phyloP scores from a whole-genome alignment of 2,797 vertebrate species.

The Rhynchonycteris naso region DNA sequence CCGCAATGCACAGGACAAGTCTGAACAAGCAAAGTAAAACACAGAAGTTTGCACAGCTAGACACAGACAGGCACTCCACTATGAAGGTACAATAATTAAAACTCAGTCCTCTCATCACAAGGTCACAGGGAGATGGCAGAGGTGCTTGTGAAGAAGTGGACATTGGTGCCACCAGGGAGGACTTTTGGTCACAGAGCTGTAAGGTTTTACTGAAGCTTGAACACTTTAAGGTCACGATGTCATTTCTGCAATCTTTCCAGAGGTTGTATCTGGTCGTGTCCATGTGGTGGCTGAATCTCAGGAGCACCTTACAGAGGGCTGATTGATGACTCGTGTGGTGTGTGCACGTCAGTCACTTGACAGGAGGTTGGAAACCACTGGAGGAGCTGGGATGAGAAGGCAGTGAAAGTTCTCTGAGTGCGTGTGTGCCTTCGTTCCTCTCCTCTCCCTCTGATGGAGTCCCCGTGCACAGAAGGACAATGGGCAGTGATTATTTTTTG shows the following conservation, averaged over 20 bases:
- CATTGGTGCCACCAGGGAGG: background rate
- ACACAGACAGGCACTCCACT: too few relatives aligned
- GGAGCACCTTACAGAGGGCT: too few relatives aligned
- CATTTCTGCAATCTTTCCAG: background rate
- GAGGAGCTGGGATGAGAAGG: background rate
- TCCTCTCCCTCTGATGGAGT: background rate
- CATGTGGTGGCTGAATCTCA: too few relatives aligned
- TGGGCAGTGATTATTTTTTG: background rate
- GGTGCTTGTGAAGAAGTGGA: background rate
- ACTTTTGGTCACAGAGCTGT: background rate
- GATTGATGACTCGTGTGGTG: too few relatives aligned
- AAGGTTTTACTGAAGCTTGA: background rate
- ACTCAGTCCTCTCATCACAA: background rate
- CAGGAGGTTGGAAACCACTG: background rate
- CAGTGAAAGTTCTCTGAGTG: background rate
- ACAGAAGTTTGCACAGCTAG: too few relatives aligned
- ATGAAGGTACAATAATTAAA: too few relatives aligned
- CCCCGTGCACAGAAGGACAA: background rate
- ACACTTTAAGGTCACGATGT: background rate
- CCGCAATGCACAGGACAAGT: too few relatives aligned
- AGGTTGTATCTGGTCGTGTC: background rate
- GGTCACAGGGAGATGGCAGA: background rate
- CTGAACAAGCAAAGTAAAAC: too few relatives aligned
- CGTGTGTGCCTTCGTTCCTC: too few relatives aligned
- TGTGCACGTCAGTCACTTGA: background rate